Base-by-base conservation (phyloP, 2,888 invertebrate species). In the Neoaliturus tenellus region DNA sequence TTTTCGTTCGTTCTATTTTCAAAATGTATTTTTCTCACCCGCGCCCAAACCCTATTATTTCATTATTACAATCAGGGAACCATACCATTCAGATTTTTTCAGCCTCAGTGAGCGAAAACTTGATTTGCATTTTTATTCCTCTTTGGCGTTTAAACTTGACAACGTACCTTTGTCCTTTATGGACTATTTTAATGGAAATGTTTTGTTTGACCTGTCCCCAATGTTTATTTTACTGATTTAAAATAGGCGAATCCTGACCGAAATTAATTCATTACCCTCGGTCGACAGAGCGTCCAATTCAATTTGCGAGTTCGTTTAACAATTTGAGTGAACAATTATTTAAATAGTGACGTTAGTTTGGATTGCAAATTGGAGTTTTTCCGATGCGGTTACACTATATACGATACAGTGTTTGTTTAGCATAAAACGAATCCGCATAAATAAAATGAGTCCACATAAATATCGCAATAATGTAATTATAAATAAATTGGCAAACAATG, bases 281-380 rank as follows among this genome's bases (percentile, higher is more conserved):
- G 75, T 44, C 17, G 44, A 23, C 44, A 39, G 48, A 17, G 3
- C 48, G 44, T 1, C 75, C 28, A 75, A 44, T 75, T 75, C 39
- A 75, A 75, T 75, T 75, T 75, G 75, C 39, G 75, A 75, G 75
- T 75, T 75, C 75, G 75, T 75, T 75, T 44, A 75, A 75, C 75
- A 48, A 75, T 75, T 44, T 28, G 39, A 28, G 28, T 28, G 44
- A 39, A 75, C 44, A 44, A 44, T 44, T 75, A 75, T 75, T 75
- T 75, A 75, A 75, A 75, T 75, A 75, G 75, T 75, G 69, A 35
- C 39, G 69, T 69, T 69, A 69, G 69, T 69, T 69, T 69, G 35
- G 69, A n/a, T 69, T 69, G 69, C 69, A 69, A 69, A 69, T 69
- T 69, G 69, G 23, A 20, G 14, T 62, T 62, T 62, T 62, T 31